Percentiles rank a stretch among this genome's conserved stretches.
These are phyloP conservation scores for Monochamus alternatus DNA, from an alignment of 2,888 invertebrate genomes.

Conservation along the genomic window DNA sequence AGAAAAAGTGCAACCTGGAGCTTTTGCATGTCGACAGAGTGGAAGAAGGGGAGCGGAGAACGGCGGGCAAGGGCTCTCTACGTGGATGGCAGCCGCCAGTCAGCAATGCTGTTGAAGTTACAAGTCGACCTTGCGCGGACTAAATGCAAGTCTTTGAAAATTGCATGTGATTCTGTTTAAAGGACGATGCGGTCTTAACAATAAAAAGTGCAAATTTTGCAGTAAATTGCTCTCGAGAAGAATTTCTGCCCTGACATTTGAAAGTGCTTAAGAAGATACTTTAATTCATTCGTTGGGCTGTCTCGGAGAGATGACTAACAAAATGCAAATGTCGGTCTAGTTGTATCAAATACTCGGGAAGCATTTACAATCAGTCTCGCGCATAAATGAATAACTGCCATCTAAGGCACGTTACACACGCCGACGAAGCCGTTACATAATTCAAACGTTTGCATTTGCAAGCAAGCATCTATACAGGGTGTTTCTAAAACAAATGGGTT, in stretches of 20 bases:
- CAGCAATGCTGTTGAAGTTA: not conserved
- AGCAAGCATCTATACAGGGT: not conserved
- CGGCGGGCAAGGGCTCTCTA: not conserved
- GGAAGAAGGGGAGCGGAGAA: not conserved
- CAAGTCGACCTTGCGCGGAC: not conserved
- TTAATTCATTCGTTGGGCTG: too few relatives aligned
- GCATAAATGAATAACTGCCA: not conserved
- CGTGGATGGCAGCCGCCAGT: not conserved
- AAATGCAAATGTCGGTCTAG: not conserved
- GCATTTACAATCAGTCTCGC: not conserved
- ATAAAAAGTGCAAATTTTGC: too few relatives aligned
- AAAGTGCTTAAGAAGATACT: too few relatives aligned
- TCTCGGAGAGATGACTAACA: not conserved
- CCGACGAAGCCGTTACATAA: constrained; percentile 5
- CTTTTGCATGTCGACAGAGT: constrained; percentile 4
- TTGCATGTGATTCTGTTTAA: too few relatives aligned
- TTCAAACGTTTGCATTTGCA: constrained; percentile 2
- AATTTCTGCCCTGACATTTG: too few relatives aligned
- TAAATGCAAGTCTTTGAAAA: not conserved
- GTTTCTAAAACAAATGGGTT: too few relatives aligned
- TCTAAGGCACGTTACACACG: constrained; percentile 4
- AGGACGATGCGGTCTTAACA: too few relatives aligned
- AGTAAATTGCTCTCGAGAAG: too few relatives aligned
- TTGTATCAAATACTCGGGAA: not conserved
- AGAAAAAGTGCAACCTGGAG: constrained; percentile 21